Conservation (phyloP, 2,113 vertebrate genomes). For the Penelope pileata region DNA sequence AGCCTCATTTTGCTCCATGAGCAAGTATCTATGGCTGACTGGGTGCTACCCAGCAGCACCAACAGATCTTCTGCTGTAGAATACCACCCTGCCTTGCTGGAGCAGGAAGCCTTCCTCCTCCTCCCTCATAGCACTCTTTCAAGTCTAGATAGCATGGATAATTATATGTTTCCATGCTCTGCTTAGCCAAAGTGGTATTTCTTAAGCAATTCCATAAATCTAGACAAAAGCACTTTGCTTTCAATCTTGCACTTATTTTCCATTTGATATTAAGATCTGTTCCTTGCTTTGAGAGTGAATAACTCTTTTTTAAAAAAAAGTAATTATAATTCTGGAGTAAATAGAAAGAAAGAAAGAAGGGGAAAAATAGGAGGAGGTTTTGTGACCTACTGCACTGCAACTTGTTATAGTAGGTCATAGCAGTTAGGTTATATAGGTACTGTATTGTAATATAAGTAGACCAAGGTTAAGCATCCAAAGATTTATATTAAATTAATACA, state of each 20-base stretch:
- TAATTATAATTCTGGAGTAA: neutral
- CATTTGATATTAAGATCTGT: neutral
- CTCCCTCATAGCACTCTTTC: constrained; percentile 5
- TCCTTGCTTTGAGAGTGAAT: constrained; percentile 24
- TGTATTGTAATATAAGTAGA: neutral
- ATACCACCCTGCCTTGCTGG: neutral
- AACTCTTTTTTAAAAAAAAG: constrained; percentile 24
- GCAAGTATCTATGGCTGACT: neutral
- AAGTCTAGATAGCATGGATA: constrained; percentile 35
- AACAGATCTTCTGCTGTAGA: neutral
- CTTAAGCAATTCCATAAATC: constrained; percentile 55
- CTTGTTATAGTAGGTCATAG: neutral
- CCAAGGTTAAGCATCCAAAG: neutral
- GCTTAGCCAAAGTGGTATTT: constrained; percentile 35
- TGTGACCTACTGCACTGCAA: neutral
- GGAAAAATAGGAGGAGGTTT: neutral
- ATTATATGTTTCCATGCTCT: constrained; percentile 42
- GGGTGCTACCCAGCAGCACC: neutral
- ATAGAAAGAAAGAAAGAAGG: neutral
- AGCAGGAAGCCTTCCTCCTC: constrained; percentile 15
- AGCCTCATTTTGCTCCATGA: neutral
- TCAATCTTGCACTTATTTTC: constrained; percentile 9
- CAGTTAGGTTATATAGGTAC: neutral
- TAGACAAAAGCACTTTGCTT: neutral
- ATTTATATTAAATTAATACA: neutral